Percentiles rank a stretch among this genome's conserved stretches.
Conservation (phyloP, 2,888 invertebrate genomes). For the Helobdella robusta region DNA sequence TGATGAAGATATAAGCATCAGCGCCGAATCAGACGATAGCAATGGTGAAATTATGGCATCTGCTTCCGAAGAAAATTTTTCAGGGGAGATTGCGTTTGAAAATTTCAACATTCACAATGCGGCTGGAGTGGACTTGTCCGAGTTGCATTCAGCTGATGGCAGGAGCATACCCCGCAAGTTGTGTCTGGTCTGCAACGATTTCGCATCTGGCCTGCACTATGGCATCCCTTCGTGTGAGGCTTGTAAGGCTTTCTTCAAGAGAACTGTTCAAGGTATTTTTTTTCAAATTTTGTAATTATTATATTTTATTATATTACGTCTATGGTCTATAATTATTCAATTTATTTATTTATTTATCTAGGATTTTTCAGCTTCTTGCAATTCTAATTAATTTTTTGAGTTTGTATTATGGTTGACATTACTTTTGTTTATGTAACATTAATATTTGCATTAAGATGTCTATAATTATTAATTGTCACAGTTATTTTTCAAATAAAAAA, state of each 20-base stretch:
- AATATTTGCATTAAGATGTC: no score
- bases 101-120: no score
- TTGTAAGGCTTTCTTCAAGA: slow-evolving; percentile 94
- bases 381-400: no score
- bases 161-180: slow-evolving; percentile 51
- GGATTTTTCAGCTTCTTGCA: no score
- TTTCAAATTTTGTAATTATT: background rate
- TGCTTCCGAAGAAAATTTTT: slow-evolving; percentile 1
- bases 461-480: no score
- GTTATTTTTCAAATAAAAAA: no score
- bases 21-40: slow-evolving; percentile 25
- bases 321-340: no score
- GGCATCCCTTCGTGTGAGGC: slow-evolving; percentile 93
- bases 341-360: no score
- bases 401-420: no score
- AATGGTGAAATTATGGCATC: slow-evolving; percentile 11
- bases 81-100: slow-evolving; percentile 4
- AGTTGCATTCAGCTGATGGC: slow-evolving; percentile 5
- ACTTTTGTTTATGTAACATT: no score
- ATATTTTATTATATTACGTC: no score
- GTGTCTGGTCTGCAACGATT: slow-evolving; percentile 88
- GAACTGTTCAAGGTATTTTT: slow-evolving; percentile 83
- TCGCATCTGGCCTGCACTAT: slow-evolving; percentile 83
- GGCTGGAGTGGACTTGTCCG: background rate
- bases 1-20: slow-evolving; percentile 20